Base-by-base conservation (phyloP, 2,797 vertebrate species). In the Acridotheres tristis region DNA sequence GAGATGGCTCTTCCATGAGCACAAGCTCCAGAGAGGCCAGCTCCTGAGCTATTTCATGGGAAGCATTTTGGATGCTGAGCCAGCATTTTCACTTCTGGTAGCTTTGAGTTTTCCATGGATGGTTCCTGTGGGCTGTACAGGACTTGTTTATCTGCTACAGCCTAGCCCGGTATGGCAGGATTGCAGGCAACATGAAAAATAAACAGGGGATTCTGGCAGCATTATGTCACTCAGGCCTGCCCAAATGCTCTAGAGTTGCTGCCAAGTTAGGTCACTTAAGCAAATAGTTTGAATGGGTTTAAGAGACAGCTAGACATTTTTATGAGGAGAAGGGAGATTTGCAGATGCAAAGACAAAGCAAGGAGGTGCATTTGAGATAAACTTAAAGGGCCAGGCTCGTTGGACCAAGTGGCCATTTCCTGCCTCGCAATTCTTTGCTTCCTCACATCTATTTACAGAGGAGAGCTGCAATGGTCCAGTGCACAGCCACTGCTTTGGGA, bases 321-420 rank as follows among this genome's bases (percentile, higher is more conserved):
- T 97, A 97, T 95, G 96, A 90, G 96, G 89, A 96, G 87, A 85
- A 91, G 85, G 68, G 88, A 94, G 94, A 96, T 97, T 96, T 97
- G 94, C 93, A 96, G 96, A 89, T 91, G 59, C 61, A 38, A 80
- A 93, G 95, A 97, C 96, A 97, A 97, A 96, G 91, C 91, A 75
- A 95, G 94, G 93, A 96, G 96, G 93, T 65, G 54, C 12, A 0
- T 75, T 89, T 7, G 32, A 95, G 96, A 97, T 96, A 97, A 96
- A 95, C 88, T 78, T 82, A 93, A 97, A 94, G 93, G 83, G 73
- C 94, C 93, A 65, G 81, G 42, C 90, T 96, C 83, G 48, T 95
- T 94, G 94, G 90, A 45, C 85, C 90, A 96, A 97, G 97, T 97
- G 96, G 95, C 69, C 16, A 5, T 94, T 97, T 97, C 97, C 97